phyloP scores from a whole-genome alignment of 2,113 vertebrate species.

The Meriones unguiculatus region DNA sequence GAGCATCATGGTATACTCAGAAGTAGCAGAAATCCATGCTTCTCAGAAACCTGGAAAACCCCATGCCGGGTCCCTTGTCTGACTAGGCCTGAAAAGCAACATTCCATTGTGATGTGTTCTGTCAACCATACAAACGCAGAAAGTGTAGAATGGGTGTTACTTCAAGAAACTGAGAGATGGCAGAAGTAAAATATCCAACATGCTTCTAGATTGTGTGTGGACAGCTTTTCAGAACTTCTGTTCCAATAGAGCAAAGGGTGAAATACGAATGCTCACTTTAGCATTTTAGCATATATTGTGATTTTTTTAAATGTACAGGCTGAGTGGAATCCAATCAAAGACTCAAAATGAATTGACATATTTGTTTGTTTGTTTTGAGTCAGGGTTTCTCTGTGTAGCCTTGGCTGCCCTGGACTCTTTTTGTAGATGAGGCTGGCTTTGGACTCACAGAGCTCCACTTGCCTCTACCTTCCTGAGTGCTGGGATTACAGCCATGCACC shows the following conservation, averaged over 20 bases:
- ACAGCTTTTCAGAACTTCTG: not conserved
- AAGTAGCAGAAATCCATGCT: not conserved
- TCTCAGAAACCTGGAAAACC: not conserved
- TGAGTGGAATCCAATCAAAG: not conserved
- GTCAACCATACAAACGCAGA: not conserved
- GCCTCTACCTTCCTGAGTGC: too few species aligned
- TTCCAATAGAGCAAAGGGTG: not conserved
- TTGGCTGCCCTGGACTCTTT: too few species aligned
- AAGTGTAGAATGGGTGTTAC: not conserved
- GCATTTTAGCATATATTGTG: not conserved
- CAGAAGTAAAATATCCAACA: not conserved
- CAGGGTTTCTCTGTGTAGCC: too few species aligned
- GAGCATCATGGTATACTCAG: not conserved
- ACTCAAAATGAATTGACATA: not conserved
- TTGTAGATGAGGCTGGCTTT: too few species aligned
- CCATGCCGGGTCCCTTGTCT: not conserved
- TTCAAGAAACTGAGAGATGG: not conserved
- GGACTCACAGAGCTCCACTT: too few species aligned
- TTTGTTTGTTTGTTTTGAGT: too few species aligned
- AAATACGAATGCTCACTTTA: not conserved
- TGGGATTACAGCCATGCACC: too few species aligned
- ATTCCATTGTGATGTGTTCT: not conserved
- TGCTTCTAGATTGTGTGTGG: not conserved
- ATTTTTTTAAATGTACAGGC: not conserved
- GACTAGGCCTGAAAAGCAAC: not conserved